Base-by-base conservation (phyloP, 2,888 invertebrate species). In the Patella pellucida region DNA sequence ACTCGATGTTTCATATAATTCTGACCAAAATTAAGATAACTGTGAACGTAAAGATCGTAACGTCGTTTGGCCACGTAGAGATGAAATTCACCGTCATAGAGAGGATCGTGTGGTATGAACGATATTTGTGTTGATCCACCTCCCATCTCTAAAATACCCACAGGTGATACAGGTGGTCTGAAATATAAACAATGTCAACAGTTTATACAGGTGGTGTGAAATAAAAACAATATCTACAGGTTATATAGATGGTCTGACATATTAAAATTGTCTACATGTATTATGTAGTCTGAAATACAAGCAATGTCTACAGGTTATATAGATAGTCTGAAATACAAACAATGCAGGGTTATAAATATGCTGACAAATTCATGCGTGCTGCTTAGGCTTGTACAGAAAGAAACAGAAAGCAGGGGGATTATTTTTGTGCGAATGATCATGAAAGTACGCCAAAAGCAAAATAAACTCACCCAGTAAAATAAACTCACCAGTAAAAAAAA, bases 121-220 rank as follows among this genome's bases (percentile, higher is more conserved):
- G 92, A 92, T 54, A 93, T 92, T 84, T 93, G 93, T 68, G 91
- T 90, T 19, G 92, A 92, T 0, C 92, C 93, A 19, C 93, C 93
- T 19, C 93, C 93, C 92, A 93, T 92, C 84, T 93, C 93, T 75
- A 93, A 84, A 82, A 93, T 91, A 23, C 92, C 92, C 9, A 91
- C 89, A 4, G 91, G 90, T 74, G 12, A 12, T 3, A 62, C 62
- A 62, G 62, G 62, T n/a, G 80, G 75, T 23, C 85, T 86, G 79
- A 50, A 72, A 77, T 41, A 41, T 9, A 41, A 9, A 41, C 41
- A 41, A 41, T 9, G 9, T 41, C 41, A 9, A 41, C 41, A 41
- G 41, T 0, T 41, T 3, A 9, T 41, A 41, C 41, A 41, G 41
- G 4, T 41, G 41, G 41, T 41, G 9, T 41, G 41, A 41, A 41